phyloP scores from a whole-genome alignment of 2,888 invertebrate species.

The Epiblema foenella region DNA sequence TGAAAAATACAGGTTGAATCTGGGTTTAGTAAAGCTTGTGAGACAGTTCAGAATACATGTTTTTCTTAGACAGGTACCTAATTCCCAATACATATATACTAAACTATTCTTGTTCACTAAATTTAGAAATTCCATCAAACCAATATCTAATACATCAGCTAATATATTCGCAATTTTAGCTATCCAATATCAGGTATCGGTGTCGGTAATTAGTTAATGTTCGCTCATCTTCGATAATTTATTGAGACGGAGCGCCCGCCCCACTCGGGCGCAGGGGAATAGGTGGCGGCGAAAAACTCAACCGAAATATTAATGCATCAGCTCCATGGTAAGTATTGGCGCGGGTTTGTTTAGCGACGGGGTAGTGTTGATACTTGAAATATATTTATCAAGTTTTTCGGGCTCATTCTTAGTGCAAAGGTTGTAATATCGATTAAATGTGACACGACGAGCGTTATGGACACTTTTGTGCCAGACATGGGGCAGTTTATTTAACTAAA shows the following conservation, averaged over 20 bases:
- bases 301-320: conserved; percentile 83
- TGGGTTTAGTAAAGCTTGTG: too few species aligned
- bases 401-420: too few species aligned
- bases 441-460: too few species aligned
- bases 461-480: too few species aligned
- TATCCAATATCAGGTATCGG: conserved; percentile 68
- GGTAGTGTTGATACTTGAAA: conserved; percentile 59
- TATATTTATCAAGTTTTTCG: too few species aligned
- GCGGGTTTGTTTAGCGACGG: conserved; percentile 53
- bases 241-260: conserved; percentile 80
- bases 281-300: conserved; percentile 82
- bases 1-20: too few species aligned
- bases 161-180: conserved; percentile 25
- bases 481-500: too few species aligned
- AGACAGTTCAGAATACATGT: too few species aligned
- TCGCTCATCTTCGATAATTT: conserved; percentile 82
- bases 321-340: conserved; percentile 77
- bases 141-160: background rate
- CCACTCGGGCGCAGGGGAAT: conserved; percentile 71
- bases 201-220: conserved; percentile 83
- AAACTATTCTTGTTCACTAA: too few species aligned
- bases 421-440: too few species aligned
- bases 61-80: too few species aligned
- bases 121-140: background rate
- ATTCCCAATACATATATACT: too few species aligned